Evolutionary conservation across 2,888 invertebrate species (phyloP).

Genomic region (Chaitophorus viminalis): DNA sequence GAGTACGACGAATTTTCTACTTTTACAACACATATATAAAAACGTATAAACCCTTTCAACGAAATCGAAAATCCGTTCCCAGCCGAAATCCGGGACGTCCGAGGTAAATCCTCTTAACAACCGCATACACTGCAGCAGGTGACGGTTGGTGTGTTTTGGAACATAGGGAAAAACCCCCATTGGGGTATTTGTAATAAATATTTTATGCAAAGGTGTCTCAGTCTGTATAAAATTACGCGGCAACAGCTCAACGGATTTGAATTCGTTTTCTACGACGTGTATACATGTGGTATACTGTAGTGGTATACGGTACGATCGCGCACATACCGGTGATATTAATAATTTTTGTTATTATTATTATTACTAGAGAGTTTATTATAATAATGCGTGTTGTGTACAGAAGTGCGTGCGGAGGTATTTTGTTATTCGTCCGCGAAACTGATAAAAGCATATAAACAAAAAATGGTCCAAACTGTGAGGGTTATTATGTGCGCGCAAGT

Average conservation of each 20-base stretch:
- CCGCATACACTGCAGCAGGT: not conserved
- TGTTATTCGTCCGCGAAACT: slow-evolving; percentile 1
- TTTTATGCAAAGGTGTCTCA: slow-evolving; percentile 43
- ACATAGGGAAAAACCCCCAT: not conserved
- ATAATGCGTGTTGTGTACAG: not conserved
- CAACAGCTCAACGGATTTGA: slow-evolving; percentile 41
- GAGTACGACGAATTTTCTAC: not conserved
- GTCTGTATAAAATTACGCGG: slow-evolving; percentile 24
- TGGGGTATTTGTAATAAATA: slow-evolving; percentile 34
- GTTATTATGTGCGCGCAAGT: not conserved
- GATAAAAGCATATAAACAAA: slow-evolving; percentile 13
- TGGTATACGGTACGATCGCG: too few relatives aligned
- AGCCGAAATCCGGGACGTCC: slow-evolving; percentile 38
- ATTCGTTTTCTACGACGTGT: not conserved
- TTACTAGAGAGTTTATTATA: not conserved
- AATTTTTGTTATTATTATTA: too few relatives aligned
- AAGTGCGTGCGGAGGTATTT: not conserved
- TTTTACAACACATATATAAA: not conserved
- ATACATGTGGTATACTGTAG: too few relatives aligned
- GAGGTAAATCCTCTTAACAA: slow-evolving; percentile 50
- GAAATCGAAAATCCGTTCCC: slow-evolving; percentile 29
- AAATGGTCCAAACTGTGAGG: not conserved
- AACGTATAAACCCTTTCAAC: slow-evolving; percentile 14
- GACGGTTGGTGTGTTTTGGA: not conserved
- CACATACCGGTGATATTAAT: too few relatives aligned